These are phyloP conservation scores for Batillaria attramentaria DNA, from an alignment of 1,140 invertebrate species.

Conservation along the genomic window DNA sequence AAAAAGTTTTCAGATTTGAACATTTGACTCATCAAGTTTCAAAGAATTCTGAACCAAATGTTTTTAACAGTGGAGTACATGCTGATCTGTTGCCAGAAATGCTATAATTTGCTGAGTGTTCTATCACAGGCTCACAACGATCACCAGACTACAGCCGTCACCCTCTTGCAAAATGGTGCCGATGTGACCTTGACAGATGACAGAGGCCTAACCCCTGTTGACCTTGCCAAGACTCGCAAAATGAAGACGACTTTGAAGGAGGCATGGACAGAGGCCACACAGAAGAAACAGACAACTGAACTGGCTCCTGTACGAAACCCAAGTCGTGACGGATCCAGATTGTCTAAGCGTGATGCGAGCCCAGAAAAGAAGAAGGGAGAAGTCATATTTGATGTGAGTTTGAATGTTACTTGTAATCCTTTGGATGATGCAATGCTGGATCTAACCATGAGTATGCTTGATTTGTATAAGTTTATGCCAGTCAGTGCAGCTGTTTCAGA, in stretches of 20 bases:
- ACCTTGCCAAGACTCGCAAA: constrained; percentile 65
- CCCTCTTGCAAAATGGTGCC: constrained; percentile 64
- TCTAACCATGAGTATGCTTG: background rate
- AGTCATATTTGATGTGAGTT: constrained; percentile 66
- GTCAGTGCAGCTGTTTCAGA: no score
- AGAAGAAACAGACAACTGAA: constrained; percentile 43
- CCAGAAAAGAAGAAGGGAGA: constrained; percentile 49
- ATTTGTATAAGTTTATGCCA: constrained; percentile 3
- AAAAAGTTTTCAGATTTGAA: no score
- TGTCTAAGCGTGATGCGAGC: constrained; percentile 2
- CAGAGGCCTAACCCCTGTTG: constrained; percentile 63
- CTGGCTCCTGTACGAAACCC: constrained; percentile 53
- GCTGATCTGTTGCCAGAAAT: background rate
- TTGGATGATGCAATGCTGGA: background rate
- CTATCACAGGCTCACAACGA: constrained; percentile 66
- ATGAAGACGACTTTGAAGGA: constrained; percentile 64
- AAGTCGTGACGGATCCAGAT: constrained; percentile 43
- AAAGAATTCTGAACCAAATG: background rate
- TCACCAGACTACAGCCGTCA: constrained; percentile 59
- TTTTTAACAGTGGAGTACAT: background rate
- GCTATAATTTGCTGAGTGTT: background rate
- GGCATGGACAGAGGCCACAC: constrained; percentile 62
- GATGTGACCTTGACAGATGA: constrained; percentile 67
- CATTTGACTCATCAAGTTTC: background rate
- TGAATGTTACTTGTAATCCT: background rate